Conservation (phyloP, 2,888 invertebrate species). For the Rotaria socialis region DNA sequence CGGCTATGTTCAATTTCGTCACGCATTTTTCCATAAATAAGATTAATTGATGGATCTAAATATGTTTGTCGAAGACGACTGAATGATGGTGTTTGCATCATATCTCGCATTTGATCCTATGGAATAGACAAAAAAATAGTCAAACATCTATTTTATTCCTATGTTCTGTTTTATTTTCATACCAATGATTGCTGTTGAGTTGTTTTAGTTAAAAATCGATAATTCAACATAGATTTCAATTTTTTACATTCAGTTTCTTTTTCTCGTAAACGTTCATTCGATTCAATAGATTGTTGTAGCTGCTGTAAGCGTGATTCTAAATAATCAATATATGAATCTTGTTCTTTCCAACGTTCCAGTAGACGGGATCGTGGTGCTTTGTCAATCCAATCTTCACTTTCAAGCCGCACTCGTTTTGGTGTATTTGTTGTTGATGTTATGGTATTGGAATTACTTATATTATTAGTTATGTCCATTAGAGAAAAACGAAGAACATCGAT, state of each 20-base stretch:
- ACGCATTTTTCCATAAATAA: slow-evolving; percentile 81
- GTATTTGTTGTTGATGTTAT: not conserved
- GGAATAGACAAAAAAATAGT: not conserved
- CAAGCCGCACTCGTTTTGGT: not conserved
- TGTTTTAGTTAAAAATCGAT: slow-evolving; percentile 33
- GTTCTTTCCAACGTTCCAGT: slow-evolving; percentile 31
- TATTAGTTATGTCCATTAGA: slow-evolving; percentile 29
- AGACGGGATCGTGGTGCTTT: not conserved
- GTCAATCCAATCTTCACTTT: slow-evolving; percentile 16
- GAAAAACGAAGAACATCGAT: not conserved
- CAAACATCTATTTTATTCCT: too few species aligned
- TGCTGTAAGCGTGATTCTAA: slow-evolving; percentile 15
- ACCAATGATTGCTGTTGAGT: slow-evolving; percentile 32
- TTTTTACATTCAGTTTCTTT: slow-evolving; percentile 27
- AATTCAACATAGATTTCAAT: slow-evolving; percentile 30
- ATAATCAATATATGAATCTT: slow-evolving; percentile 24
- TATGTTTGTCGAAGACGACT: slow-evolving; percentile 73
- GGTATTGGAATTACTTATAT: not conserved
- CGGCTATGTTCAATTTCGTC: slow-evolving; percentile 82
- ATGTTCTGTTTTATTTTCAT: not conserved
- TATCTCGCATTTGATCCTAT: slow-evolving; percentile 31
- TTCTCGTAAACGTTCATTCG: not conserved
- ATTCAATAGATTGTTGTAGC: slow-evolving; percentile 20
- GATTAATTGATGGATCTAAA: slow-evolving; percentile 89
- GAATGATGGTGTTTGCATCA: slow-evolving; percentile 24